These are phyloP conservation scores for Gorsachius goisagi DNA, from an alignment of 2,113 vertebrate genomes.

Conservation along the genomic window DNA sequence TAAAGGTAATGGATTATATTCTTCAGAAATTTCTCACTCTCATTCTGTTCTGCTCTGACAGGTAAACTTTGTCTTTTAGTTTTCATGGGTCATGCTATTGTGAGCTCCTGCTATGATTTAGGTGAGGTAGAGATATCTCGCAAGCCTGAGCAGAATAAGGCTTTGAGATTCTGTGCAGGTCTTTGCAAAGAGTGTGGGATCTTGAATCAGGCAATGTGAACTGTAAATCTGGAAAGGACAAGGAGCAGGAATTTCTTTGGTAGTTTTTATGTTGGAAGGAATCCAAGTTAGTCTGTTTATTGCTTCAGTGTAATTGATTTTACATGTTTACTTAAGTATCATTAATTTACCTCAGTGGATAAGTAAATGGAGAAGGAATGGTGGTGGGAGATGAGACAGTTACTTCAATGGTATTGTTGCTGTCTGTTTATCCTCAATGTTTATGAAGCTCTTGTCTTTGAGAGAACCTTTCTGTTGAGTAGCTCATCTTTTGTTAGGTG, in stretches of 20 bases:
- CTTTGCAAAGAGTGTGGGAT: not conserved
- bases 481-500: not conserved
- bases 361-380: not conserved
- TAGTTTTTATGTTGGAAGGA: not conserved
- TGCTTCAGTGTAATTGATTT: not conserved
- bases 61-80: not conserved
- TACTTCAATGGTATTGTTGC: not conserved
- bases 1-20: not conserved
- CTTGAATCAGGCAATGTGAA: not conserved
- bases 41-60: not conserved
- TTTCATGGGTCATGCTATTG: not conserved
- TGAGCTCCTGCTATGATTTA: not conserved
- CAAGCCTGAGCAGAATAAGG: not conserved
- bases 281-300: not conserved
- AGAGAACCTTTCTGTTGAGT: too few species aligned
- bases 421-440: not conserved
- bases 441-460: not conserved
- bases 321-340: not conserved
- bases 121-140: not conserved
- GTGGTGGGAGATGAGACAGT: not conserved
- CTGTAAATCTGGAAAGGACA: not conserved
- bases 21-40: not conserved
- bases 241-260: not conserved
- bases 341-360: not conserved
- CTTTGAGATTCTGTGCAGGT: not conserved